phyloP scores from a whole-genome alignment of 1,140 invertebrate species.

The Drosophila hydei region DNA sequence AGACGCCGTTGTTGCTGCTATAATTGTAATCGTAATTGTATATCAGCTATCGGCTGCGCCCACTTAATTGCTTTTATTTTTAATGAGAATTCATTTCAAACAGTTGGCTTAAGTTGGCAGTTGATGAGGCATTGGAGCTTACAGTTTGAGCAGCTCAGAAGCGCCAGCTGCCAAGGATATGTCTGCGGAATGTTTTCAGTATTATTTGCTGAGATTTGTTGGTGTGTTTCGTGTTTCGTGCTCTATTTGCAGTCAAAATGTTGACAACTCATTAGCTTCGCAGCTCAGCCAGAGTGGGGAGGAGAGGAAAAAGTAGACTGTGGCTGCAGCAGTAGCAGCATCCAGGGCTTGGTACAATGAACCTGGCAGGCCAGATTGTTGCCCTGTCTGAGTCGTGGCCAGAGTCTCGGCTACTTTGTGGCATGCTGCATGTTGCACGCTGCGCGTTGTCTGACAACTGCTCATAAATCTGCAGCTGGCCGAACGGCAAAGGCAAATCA shows the following conservation, averaged over 20 bases:
- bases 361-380: slow-evolving; percentile 57
- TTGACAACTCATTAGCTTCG: slow-evolving; percentile 73
- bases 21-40: slow-evolving; percentile 45
- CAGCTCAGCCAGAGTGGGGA: neutral
- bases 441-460: slow-evolving; percentile 59
- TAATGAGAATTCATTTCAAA: slow-evolving; percentile 65
- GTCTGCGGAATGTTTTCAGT: neutral
- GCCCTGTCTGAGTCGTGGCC: slow-evolving; percentile 31
- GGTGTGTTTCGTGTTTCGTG: slow-evolving; percentile 27
- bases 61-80: slow-evolving; percentile 58
- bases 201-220: neutral
- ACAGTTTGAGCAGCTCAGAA: slow-evolving; percentile 3
- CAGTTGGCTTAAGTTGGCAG: slow-evolving; percentile 20
- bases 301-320: neutral
- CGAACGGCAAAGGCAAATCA: slow-evolving; percentile 26
- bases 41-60: slow-evolving; percentile 10
- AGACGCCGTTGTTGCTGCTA: slow-evolving; percentile 33
- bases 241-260: slow-evolving; percentile 52
- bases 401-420: slow-evolving; percentile 26
- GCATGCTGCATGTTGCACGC: neutral
- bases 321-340: slow-evolving; percentile 10
- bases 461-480: slow-evolving; percentile 68
- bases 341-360: slow-evolving; percentile 55
- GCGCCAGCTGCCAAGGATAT: no score
- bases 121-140: neutral